Percentiles rank a stretch among this genome's conserved stretches.
phyloP scores from a whole-genome alignment of 2,113 vertebrate species.

The Danionella cerebrum region DNA sequence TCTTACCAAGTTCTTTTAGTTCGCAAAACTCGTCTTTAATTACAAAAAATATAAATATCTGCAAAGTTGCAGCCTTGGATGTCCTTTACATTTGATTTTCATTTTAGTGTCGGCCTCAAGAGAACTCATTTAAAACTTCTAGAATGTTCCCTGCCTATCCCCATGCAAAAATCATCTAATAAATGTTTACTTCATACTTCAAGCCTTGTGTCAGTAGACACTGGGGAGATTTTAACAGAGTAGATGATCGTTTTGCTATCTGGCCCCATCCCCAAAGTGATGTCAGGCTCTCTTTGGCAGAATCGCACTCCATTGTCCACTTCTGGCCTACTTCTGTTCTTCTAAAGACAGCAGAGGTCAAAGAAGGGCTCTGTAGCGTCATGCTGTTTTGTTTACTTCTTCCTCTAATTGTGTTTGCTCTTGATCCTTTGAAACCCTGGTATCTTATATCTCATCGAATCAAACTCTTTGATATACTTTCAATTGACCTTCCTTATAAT shows the following conservation, averaged over 20 bases:
- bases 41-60: too few relatives aligned
- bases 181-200: background rate
- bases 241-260: constrained; percentile 26
- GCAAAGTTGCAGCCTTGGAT: too few relatives aligned
- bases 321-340: constrained; percentile 52
- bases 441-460: background rate
- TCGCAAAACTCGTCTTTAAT: too few relatives aligned
- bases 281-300: constrained; percentile 56
- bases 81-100: too few relatives aligned
- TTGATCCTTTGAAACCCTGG: background rate
- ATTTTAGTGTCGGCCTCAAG: too few relatives aligned
- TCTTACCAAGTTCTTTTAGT: too few relatives aligned
- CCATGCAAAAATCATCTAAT: background rate
- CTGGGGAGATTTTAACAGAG: background rate
- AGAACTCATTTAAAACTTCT: too few relatives aligned
- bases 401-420: background rate
- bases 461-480: background rate
- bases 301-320: constrained; percentile 53
- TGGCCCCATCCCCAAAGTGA: constrained; percentile 53
- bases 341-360: constrained; percentile 41
- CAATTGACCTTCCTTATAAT: too few relatives aligned
- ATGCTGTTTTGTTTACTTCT: background rate
- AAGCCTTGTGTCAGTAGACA: background rate
- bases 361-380: constrained; percentile 23
- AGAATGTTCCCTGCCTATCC: too few relatives aligned